phyloP scores from a whole-genome alignment of 2,888 invertebrate species.

The Deladenus siricidicola region DNA sequence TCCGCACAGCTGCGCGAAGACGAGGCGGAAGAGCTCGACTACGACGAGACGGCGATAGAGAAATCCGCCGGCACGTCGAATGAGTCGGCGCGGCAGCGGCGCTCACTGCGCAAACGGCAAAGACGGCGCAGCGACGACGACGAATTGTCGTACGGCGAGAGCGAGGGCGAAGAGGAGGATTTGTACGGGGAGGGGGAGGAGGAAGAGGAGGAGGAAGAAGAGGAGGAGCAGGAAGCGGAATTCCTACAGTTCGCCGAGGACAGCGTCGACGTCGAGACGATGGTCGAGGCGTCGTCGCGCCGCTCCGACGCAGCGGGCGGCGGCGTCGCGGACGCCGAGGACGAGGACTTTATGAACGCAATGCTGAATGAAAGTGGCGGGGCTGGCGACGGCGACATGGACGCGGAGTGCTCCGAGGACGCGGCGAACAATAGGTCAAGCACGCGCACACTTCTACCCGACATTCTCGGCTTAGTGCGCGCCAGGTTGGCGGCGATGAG shows the following conservation, averaged over 20 bases:
- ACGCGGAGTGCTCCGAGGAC: no score
- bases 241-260: constrained; percentile 5
- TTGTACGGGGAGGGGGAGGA: neutral
- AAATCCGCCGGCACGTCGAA: no score
- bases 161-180: neutral
- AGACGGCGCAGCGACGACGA: neutral
- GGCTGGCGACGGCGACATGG: neutral
- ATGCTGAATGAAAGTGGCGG: neutral
- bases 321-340: neutral
- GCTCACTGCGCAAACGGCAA: no score
- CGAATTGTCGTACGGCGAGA: neutral
- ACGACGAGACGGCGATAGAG: neutral
- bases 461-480: no score
- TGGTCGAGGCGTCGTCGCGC: neutral
- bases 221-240: constrained; percentile 2
- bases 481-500: no score
- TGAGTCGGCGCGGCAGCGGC: neutral
- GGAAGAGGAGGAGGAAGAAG: neutral
- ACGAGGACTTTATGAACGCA: constrained; percentile 2
- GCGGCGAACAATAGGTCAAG: no score
- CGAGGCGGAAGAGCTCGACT: no score
- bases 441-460: no score
- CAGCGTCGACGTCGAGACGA: neutral
- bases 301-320: neutral
- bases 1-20: neutral